A percentile compares a stretch with the other conserved stretches of the same genome.
Conservation (phyloP, 2,797 vertebrate genomes). For the Poeciliopsis gracilis region DNA sequence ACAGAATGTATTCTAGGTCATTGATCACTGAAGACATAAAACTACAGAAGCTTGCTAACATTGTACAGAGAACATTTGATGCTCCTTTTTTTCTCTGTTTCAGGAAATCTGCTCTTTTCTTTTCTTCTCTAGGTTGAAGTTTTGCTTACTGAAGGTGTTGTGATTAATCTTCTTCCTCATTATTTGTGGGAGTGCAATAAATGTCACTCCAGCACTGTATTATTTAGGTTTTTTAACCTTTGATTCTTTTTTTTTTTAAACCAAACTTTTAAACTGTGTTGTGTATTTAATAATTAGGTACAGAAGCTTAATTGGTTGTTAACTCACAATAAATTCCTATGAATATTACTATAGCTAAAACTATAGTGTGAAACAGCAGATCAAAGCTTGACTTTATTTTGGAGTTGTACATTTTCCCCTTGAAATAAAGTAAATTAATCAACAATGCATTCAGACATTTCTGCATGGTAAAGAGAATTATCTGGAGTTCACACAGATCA, state of each 20-base stretch:
- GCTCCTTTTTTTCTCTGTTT: not conserved
- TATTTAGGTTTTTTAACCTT: not conserved
- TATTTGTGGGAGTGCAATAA: conserved; percentile 10
- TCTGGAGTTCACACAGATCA: not conserved
- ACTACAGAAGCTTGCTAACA: conserved; percentile 9
- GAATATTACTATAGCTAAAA: not conserved
- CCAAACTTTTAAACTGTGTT: not conserved
- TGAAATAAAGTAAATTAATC: not conserved
- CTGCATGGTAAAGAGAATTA: not conserved
- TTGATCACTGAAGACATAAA: conserved; percentile 45
- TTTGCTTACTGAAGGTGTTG: conserved; percentile 11
- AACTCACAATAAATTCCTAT: not conserved
- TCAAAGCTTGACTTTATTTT: not conserved
- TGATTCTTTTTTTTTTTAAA: not conserved
- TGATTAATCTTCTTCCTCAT: conserved; percentile 22
- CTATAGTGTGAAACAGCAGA: not conserved
- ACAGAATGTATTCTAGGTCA: conserved; percentile 32
- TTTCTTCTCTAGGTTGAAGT: not conserved
- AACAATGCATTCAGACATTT: not conserved
- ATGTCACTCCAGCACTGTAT: conserved; percentile 11
- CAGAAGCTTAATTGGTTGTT: not conserved
- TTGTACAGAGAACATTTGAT: conserved; percentile 13
- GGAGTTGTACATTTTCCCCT: not conserved
- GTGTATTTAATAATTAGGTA: not conserved
- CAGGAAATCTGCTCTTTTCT: not conserved